Conservation (phyloP, 2,888 invertebrate genomes). For the Mythimna albipuncta region DNA sequence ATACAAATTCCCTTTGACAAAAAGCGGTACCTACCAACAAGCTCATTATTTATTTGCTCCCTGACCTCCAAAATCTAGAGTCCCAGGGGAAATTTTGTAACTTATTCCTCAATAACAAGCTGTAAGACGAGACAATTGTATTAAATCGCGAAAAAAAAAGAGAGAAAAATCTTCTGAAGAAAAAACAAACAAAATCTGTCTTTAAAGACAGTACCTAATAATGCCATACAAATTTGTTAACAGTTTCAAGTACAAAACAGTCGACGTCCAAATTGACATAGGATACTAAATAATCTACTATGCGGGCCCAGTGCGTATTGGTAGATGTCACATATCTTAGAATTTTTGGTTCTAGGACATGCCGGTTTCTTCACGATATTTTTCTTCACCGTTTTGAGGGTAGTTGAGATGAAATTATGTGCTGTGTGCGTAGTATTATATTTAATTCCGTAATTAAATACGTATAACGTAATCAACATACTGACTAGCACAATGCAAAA, state of each 20-base stretch:
- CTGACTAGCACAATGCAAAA: no score
- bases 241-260: not conserved
- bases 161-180: not conserved
- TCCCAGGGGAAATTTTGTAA: constrained; percentile 48
- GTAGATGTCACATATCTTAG: no score
- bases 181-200: not conserved
- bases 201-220: not conserved
- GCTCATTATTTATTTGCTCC: constrained; percentile 51
- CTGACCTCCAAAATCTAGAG: constrained; percentile 20
- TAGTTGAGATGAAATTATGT: no score
- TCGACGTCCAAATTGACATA: not conserved
- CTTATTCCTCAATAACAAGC: constrained; percentile 49
- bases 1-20: constrained; percentile 43
- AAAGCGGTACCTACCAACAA: constrained; percentile 13
- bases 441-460: no score
- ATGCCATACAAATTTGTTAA: not conserved
- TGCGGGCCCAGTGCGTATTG: no score
- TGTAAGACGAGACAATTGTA: constrained; percentile 37
- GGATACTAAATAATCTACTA: no score
- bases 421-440: no score
- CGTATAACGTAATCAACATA: no score
- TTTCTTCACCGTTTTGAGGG: no score
- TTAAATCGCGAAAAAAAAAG: constrained; percentile 18
- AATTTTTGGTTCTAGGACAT: no score
- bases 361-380: no score